Conservation (phyloP, 2,113 vertebrate species). For the Alethe diademata region DNA sequence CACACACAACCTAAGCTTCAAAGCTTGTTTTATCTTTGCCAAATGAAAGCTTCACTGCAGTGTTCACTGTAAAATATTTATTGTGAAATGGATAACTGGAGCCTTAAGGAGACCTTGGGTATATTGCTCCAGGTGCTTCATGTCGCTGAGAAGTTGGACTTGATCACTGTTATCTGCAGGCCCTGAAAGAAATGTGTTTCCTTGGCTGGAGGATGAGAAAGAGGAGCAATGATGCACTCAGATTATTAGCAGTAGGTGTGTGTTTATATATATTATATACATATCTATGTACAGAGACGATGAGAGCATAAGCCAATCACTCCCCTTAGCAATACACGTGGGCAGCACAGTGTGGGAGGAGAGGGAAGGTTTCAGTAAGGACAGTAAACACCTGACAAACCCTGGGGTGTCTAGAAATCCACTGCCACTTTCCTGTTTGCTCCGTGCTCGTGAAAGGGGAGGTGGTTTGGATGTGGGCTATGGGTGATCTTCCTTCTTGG, state of each 20-base stretch:
- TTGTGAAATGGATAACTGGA: slow-evolving; percentile 53
- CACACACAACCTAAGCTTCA: neutral
- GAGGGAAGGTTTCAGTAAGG: neutral
- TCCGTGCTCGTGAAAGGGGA: neutral
- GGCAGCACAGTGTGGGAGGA: neutral
- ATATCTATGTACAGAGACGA: neutral
- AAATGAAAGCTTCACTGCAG: slow-evolving; percentile 44
- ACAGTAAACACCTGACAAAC: neutral
- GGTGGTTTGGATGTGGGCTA: neutral
- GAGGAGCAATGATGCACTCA: neutral
- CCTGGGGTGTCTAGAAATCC: neutral
- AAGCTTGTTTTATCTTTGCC: neutral
- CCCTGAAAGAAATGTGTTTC: neutral
- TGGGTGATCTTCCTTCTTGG: neutral
- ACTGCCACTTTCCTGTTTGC: neutral
- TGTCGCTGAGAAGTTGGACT: neutral
- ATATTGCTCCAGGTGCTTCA: slow-evolving; percentile 12
- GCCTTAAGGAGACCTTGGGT: neutral
- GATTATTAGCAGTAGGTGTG: neutral
- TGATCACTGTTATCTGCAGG: neutral
- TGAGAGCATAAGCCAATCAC: neutral
- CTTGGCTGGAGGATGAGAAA: neutral
- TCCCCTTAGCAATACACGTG: neutral
- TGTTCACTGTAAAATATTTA: slow-evolving; percentile 53
- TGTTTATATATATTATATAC: neutral